Evolutionary conservation across 2,888 invertebrate species (phyloP), one percentile per base, ranked within the genome.

Genomic region (Leptopilina myrica): DNA sequence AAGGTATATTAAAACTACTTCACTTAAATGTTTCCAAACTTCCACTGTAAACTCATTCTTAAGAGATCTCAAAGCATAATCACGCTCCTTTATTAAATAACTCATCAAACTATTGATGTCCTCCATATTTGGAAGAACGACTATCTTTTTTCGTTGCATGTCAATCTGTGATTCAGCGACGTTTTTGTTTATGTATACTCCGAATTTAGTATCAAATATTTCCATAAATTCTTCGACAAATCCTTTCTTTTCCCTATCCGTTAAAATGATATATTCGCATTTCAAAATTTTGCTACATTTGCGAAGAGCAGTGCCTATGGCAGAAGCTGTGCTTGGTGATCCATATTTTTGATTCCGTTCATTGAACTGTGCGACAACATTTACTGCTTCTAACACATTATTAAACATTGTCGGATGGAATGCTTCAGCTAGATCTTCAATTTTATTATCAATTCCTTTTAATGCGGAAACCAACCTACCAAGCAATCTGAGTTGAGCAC

Each of bases 241-340:
- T 5, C 15, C 15, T 15, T 15, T 59, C 59, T 56, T 56, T 12
- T 12, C 56, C 14, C 43, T 43, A 2, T 14, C 12, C 11, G 6
- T 65, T 12, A 65, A 40, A 12, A 33, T 46, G 9, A 7, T 43
- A n/a, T 46, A 46, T 46, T 46, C 46, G 9, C 46, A 46, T 9
- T 7, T 46, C 3, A 46, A 5, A 9, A 46, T 46, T 46, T 46
- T 9, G 9, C 46, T 46, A 46, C 46, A 5, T 46, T 46, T 46
- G 7, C 46, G 46, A 9, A 46, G 7, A 7, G 46, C 46, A 9
- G 46, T 46, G 83, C 84, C n/a, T 86, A 66, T 9, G 15, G 40
- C 66, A 4, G 5, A n/a, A 9, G 66, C 46, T 9, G 43, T 66
- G 9, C 8, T 15, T 8, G 46, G 15, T 15, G 9, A 9, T 11